phyloP scores from a whole-genome alignment of 2,888 invertebrate genomes.

The Drosophila seclusa region DNA sequence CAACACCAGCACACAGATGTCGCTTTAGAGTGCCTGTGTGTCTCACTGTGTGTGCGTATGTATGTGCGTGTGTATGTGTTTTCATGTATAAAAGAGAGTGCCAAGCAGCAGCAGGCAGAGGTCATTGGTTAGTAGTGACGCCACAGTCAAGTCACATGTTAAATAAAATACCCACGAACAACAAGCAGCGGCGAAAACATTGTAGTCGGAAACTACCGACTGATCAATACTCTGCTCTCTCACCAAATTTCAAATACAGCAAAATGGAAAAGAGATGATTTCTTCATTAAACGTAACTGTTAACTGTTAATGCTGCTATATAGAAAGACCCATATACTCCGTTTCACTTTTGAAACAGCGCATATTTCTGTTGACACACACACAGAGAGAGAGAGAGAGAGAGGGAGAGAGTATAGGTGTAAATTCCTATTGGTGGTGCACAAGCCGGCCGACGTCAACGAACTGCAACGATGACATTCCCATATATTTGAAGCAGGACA shows the following conservation, averaged over 20 bases:
- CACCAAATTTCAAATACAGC: neutral
- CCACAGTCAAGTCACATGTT: conserved; percentile 41
- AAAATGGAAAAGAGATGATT: neutral
- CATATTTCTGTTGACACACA: conserved; percentile 1
- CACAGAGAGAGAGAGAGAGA: neutral
- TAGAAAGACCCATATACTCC: neutral
- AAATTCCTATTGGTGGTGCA: conserved; percentile 40
- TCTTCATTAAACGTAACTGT: neutral
- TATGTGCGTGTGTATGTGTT: neutral
- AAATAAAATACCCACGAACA: conserved; percentile 14
- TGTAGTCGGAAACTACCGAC: conserved; percentile 1
- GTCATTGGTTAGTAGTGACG: conserved; percentile 51
- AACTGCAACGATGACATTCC: conserved; percentile 52
- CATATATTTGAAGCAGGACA: conserved; percentile 32
- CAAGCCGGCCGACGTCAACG: conserved; percentile 46
- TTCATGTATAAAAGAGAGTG: conserved; percentile 4
- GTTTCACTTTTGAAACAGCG: neutral
- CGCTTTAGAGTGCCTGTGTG: conserved; percentile 15
- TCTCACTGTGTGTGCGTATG: neutral
- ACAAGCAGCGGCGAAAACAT: neutral
- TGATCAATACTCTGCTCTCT: conserved; percentile 11
- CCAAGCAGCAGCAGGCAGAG: conserved; percentile 31
- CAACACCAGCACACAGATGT: conserved; percentile 18
- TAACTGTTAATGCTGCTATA: neutral
- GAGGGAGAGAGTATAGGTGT: conserved; percentile 13